Conservation (phyloP, 92 coral and sea anemone species). For the Phenganax subtilis region DNA sequence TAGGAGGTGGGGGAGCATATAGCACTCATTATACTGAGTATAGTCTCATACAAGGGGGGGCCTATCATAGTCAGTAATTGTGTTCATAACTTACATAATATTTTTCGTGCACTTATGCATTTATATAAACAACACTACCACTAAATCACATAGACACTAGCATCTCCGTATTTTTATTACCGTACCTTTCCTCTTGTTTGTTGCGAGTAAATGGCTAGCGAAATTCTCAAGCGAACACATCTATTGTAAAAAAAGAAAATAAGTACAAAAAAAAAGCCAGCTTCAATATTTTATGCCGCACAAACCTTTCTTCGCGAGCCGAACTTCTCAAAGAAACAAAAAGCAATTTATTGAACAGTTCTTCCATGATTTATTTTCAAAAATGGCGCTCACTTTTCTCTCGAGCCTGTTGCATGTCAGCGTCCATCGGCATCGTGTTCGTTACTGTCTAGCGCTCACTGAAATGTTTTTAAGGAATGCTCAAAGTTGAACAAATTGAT, state of each 20-base stretch:
- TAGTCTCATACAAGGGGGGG: not conserved
- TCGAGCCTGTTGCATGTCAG: not conserved
- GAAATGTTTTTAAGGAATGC: not conserved
- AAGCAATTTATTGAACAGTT: constrained; percentile 65
- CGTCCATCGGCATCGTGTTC: not conserved
- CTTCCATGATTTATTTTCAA: constrained; percentile 58
- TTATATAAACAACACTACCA: not conserved
- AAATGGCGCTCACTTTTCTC: constrained; percentile 25
- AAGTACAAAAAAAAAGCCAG: not conserved
- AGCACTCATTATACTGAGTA: not conserved
- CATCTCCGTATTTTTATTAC: not conserved
- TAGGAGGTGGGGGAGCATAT: not conserved
- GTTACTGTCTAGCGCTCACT: not conserved
- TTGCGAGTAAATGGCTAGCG: constrained; percentile 53
- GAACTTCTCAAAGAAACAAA: constrained; percentile 57
- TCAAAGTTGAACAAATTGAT: no score
- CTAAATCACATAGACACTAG: no score
- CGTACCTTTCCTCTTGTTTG: constrained; percentile 40
- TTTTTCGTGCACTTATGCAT: not conserved
- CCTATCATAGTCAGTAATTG: no score
- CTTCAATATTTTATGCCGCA: not conserved
- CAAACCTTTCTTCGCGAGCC: constrained; percentile 67
- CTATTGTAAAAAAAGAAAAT: constrained; percentile 38
- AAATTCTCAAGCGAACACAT: constrained; percentile 61
- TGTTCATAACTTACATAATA: no score